Evolutionary conservation across 2,888 invertebrate species (phyloP).

Genomic region (Xylophagus ater): DNA sequence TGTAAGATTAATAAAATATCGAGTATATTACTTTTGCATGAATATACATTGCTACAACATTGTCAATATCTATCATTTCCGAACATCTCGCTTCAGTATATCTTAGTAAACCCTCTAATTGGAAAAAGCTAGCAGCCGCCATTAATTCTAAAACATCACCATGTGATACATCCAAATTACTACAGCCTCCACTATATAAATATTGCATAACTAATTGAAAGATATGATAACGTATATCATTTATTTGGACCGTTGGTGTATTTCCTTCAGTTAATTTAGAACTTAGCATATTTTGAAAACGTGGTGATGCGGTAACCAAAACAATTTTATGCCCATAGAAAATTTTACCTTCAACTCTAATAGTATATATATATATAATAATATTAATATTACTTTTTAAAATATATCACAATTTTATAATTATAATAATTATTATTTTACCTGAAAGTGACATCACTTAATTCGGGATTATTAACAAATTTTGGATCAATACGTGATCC

Average conservation of each 20-base stretch:
- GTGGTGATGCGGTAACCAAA: constrained; percentile 76
- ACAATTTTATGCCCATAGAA: constrained; percentile 94
- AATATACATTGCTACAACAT: constrained; percentile 84
- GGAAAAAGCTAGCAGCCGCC: constrained; percentile 87
- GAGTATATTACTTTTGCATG: constrained; percentile 64
- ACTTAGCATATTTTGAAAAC: constrained; percentile 75
- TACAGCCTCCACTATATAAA: constrained; percentile 80
- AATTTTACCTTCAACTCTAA: constrained; percentile 73
- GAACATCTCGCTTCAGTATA: constrained; percentile 82
- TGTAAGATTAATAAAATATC: background rate
- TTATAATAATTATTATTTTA: constrained; percentile 21
- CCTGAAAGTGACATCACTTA: constrained; percentile 83
- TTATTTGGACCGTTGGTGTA: constrained; percentile 80
- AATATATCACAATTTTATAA: no score
- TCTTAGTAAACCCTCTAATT: constrained; percentile 69
- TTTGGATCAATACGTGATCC: constrained; percentile 80
- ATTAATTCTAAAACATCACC: constrained; percentile 76
- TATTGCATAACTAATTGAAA: constrained; percentile 93
- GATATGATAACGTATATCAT: constrained; percentile 84
- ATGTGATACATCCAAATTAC: constrained; percentile 63
- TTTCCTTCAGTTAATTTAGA: constrained; percentile 61
- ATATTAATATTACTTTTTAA: no score
- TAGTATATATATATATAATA: no score
- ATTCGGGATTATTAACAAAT: constrained; percentile 86
- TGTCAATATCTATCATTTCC: constrained; percentile 71